Evolutionary conservation across 2,888 invertebrate species (phyloP), one percentile per base, ranked within the genome.

Genomic region (Morpho deidamia): DNA sequence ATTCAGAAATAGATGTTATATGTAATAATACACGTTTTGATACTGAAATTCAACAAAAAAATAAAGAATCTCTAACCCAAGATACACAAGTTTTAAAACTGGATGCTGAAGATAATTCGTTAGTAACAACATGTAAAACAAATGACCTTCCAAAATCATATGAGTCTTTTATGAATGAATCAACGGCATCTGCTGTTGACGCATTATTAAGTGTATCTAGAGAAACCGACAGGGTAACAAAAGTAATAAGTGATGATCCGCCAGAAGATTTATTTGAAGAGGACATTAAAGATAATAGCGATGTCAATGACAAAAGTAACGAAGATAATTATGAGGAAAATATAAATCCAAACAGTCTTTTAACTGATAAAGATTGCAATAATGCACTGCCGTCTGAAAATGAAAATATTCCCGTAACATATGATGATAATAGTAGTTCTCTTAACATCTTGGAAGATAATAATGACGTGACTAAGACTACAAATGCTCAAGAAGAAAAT

Each of bases 251-350:
- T 61, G 78, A 84, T 39, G 87, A 87, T 67, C 81, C 76, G 1
- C 88, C 88, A 7, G 89, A 89, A 69, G 84, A 88, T 63, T 71
- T 89, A 58, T 88, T 87, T 64, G 89, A 89, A 71, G 88, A 89
- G 61, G 89, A 89, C 58, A 76, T 72, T 65, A 84, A 76, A 68
- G 83, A 83, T 47, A 75, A 46, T 52, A 61, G 44, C 52, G 52
- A 56, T 8, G 42, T 71, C 14, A 79, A 78, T 63, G 75, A 59
- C 38, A 58, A 65, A 49, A 64, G 63, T 44, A 66, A 58, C 50
- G 61, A 40, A 41, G 3, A 61, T n/a, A 48, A 53, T 14, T 57
- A 55, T 14, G 58, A 55, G 53, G 59, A 68, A 51, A 51, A 59
- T 41, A 53, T 34, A 11, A 56, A 64, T 7, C 12, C 49, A 42